A percentile compares a stretch with the other conserved stretches of the same genome.
Conservation (phyloP, 1,140 invertebrate genomes). For the Tachypleus tridentatus region DNA sequence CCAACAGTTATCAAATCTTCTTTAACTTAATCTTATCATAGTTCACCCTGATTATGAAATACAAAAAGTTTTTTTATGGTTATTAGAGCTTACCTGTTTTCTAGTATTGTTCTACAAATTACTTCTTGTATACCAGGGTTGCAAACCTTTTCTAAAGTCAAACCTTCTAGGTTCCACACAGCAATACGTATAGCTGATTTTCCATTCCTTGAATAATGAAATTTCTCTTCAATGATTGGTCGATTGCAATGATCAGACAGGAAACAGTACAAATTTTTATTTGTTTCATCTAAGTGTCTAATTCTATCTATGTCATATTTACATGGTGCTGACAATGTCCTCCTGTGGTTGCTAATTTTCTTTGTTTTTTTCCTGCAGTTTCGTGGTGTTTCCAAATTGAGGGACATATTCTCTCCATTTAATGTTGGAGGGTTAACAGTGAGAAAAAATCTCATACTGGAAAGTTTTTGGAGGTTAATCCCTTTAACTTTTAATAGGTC, state of each 20-base stretch:
- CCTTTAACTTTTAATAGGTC: conserved; percentile 48
- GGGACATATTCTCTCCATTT: conserved; percentile 7
- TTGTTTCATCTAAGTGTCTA: conserved; percentile 7
- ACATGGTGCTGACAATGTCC: conserved; percentile 18
- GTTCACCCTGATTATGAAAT: too few species aligned
- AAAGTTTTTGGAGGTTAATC: conserved; percentile 17
- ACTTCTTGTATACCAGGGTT: conserved; percentile 69
- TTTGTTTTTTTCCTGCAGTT: conserved; percentile 4
- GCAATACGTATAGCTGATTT: conserved; percentile 49
- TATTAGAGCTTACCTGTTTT: conserved; percentile 68
- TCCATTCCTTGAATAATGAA: conserved; percentile 43
- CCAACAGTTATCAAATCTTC: too few species aligned
- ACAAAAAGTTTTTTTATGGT: too few species aligned
- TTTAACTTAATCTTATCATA: too few species aligned
- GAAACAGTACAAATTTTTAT: conserved; percentile 18
- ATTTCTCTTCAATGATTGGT: conserved; percentile 44
- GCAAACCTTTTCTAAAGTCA: conserved; percentile 53
- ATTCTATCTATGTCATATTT: conserved; percentile 11
- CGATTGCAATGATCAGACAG: conserved; percentile 35
- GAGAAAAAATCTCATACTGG: conserved; percentile 16
- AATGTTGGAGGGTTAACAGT: conserved; percentile 16
- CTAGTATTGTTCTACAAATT: conserved; percentile 61
- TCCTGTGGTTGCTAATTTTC: conserved; percentile 8
- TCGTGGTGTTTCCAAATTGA: conserved; percentile 7
- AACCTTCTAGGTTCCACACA: conserved; percentile 61